phyloP scores from a whole-genome alignment of 2,113 vertebrate genomes.

The Cricetomys ansorgei region DNA sequence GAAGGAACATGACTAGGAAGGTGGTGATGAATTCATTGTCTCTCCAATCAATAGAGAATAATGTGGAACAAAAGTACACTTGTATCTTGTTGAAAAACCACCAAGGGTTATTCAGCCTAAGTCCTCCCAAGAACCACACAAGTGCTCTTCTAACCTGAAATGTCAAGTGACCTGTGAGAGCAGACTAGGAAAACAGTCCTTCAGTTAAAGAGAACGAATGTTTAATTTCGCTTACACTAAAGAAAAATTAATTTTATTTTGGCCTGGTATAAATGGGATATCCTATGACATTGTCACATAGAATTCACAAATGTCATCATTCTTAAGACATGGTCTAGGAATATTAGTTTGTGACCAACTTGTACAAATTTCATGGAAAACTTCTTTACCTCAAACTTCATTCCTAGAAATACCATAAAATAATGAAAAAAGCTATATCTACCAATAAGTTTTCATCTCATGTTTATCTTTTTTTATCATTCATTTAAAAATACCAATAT shows the following conservation, averaged over 20 bases:
- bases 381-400: not conserved
- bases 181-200: not conserved
- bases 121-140: not conserved
- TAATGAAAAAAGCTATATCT: not conserved
- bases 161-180: not conserved
- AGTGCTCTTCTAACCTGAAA: not conserved
- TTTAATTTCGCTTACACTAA: not conserved
- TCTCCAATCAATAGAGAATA: not conserved
- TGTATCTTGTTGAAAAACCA: not conserved
- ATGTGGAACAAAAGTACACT: too few relatives aligned
- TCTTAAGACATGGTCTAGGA: not conserved
- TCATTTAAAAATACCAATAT: not conserved
- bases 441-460: not conserved
- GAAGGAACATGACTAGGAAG: not conserved
- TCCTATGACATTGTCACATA: not conserved
- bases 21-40: not conserved
- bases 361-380: not conserved
- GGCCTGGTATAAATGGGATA: not conserved
- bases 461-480: not conserved
- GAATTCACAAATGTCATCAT: not conserved
- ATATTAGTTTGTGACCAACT: not conserved
- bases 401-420: not conserved
- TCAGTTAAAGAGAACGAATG: not conserved
- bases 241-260: not conserved
- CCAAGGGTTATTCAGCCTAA: not conserved